Percentiles rank a stretch among this genome's conserved stretches.
phyloP scores from a whole-genome alignment of 1,140 invertebrate species.

The Asbolus verrucosus region DNA sequence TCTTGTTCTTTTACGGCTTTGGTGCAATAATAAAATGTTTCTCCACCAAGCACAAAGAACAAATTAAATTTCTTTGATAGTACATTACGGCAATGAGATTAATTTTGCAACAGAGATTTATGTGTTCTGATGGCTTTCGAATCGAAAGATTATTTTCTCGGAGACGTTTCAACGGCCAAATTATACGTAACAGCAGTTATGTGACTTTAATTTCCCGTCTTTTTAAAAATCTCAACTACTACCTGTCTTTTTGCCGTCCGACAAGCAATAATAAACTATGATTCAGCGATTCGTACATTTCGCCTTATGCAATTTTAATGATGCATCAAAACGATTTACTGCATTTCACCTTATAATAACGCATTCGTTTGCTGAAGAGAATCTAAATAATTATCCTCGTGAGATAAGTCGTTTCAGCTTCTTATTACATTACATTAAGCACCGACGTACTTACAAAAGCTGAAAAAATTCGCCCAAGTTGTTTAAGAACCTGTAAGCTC shows the following conservation, averaged over 20 bases:
- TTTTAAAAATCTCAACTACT: neutral
- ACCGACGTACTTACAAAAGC: neutral
- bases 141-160: neutral
- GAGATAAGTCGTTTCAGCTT: neutral
- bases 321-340: slow-evolving; percentile 4
- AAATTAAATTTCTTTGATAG: slow-evolving; percentile 23
- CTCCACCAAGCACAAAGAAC: slow-evolving; percentile 25
- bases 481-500: neutral
- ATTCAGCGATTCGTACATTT: slow-evolving; percentile 9
- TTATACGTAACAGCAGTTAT: neutral
- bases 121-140: neutral
- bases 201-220: neutral
- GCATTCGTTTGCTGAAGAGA: neutral
- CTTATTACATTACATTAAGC: neutral
- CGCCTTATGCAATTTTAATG: slow-evolving; percentile 5
- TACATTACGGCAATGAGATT: slow-evolving; percentile 18
- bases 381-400: neutral
- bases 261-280: slow-evolving; percentile 13
- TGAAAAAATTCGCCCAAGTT: neutral
- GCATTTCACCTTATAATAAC: slow-evolving; percentile 13
- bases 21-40: slow-evolving; percentile 42
- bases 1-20: slow-evolving; percentile 46
- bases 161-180: neutral
- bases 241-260: neutral
- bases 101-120: slow-evolving; percentile 23